Evolutionary conservation across 2,888 invertebrate genomes (phyloP), one percentile per base, ranked within the genome.

Genomic region (Cephus pygmeus): DNA sequence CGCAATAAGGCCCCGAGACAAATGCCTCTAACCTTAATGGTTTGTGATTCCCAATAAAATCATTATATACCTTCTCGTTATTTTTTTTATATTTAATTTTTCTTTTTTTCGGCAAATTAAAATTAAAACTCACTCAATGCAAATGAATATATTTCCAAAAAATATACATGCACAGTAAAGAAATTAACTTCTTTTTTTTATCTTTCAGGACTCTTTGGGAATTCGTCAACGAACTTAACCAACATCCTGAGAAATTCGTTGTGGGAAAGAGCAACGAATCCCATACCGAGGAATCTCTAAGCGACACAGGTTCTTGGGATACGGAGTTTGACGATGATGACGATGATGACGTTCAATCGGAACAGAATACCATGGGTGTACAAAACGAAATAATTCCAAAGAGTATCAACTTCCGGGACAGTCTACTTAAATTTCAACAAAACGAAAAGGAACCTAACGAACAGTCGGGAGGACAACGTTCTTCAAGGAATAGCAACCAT

Each of bases 291-390:
- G 89, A 88, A 71, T 81, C 83, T 1, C 69, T 85, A 33, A 89
- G 87, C 81, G 90, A 90, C 77, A 83, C 82, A 11, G 88, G 85
- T 73, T 89, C 88, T 9, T 91, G 91, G 91, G 91, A 86, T n/a
- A 90, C 90, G 0, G 91, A 91, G 56, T 91, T 91, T 76, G 90
- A 90, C 11, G 90, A 90, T 75, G 79, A 79, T 40, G 30, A n/a
- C 15, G 69, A 36, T 12, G 73, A 40, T 15, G 30, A 15, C 69
- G 69, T 33, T n/a, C 11, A 69, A 31, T 23, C 23, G 23, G 74
- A 74, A 40, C n/a, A 77, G 56, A 73, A n/a, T 69, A 35, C 12
- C 23, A 9, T 35, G 74, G 34, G 73, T 9, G 69, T 78, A 34
- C 56, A 56, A 56, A 56, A 56, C 2, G 9, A 56, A 56, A 56